Evolutionary conservation across 1,140 invertebrate species (phyloP), one percentile per base, ranked within the genome.

Genomic region (Drosophila mojavensis): DNA sequence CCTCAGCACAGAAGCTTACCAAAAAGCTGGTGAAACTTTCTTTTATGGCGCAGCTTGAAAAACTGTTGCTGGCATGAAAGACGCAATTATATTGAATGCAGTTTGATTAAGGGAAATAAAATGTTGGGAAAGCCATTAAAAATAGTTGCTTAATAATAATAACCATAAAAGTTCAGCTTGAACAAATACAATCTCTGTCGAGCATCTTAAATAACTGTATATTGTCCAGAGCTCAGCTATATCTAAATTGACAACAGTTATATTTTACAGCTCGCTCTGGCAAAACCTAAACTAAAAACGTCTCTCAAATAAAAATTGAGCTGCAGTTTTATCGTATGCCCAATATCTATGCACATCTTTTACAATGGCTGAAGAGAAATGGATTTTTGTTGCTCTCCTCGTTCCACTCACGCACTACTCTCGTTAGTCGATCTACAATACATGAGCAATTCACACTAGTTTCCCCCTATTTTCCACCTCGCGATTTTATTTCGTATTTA

Each of bases 371-470:
- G 33, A 33, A 33, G 33, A 33, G 33, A n/a, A 11, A 51, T 2
- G 5, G 7, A 26, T 30, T 30, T 17, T 13, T 43, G 39, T 5
- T n/a, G n/a, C 13, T 33, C 13, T 13, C 10, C 5, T 47, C 1
- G 43, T 4, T 20, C 15, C 4, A 17, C 33, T 36, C 56, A 1
- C 20, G 20, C 20, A 24, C 20, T 24, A 0, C 20, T 24, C 20
- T 24, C 20, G 20, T 24, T 15, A 13, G 17, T 15, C 15, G 48
- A 63, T 59, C 55, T 60, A 67, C 56, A 68, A 50, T 68, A 55
- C 56, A 68, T 33, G 56, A 68, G 30, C 64, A 73, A 73, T 68
- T 73, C 64, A 73, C 64, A 54, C 48, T 45, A 55, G 45, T 30
- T 39, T 15, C 56, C 10, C 39, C 11, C 30, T 15, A 20, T 56